Evolutionary conservation across 2,888 invertebrate genomes (phyloP).

Genomic region (Nysson spinosus): DNA sequence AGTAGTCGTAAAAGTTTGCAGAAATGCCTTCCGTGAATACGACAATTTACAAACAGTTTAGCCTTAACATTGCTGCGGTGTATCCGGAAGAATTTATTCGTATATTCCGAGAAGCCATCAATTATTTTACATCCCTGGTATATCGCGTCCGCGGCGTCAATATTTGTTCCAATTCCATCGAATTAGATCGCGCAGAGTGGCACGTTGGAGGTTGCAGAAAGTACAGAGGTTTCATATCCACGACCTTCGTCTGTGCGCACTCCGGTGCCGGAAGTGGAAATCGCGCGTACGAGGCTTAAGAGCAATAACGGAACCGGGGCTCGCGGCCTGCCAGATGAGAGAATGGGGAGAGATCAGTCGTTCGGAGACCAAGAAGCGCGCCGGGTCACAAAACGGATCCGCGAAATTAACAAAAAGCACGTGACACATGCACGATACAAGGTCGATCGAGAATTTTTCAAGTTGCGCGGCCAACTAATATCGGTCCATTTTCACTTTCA

Average conservation of each 20-base stretch:
- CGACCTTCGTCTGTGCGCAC: conserved; percentile 39
- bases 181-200: neutral
- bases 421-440: conserved; percentile 43
- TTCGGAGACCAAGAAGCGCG: conserved; percentile 67
- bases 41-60: conserved; percentile 2
- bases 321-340: conserved; percentile 62
- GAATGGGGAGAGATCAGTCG: conserved; percentile 71
- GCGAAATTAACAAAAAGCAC: conserved; percentile 43
- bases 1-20: neutral
- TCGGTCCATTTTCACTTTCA: no score
- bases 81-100: conserved; percentile 6
- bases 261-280: conserved; percentile 55
- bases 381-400: conserved; percentile 58
- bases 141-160: conserved; percentile 20
- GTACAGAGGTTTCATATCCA: conserved; percentile 26
- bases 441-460: no score
- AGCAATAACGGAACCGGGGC: conserved; percentile 68
- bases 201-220: neutral
- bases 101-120: conserved; percentile 4
- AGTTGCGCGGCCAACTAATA: no score
- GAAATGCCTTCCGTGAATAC: neutral
- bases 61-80: neutral
- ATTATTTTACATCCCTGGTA: conserved; percentile 12
- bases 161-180: conserved; percentile 16
- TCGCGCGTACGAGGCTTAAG: conserved; percentile 56